Conservation (phyloP, 2,113 vertebrate genomes). For the Gavialis gangeticus region DNA sequence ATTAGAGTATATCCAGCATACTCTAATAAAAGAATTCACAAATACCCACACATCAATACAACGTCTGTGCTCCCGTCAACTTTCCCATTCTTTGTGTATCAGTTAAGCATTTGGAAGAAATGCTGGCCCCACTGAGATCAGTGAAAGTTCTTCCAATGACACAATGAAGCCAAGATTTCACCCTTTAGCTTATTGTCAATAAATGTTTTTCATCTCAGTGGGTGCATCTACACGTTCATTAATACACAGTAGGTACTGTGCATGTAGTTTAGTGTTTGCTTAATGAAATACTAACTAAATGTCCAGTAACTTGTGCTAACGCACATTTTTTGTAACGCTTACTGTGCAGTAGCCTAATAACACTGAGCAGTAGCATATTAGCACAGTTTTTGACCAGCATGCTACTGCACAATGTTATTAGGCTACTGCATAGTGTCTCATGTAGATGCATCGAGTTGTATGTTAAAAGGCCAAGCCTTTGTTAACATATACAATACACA, state of each 20-base stretch:
- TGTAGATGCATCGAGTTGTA: too few relatives aligned
- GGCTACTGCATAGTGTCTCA: too few relatives aligned
- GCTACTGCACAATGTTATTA: too few relatives aligned
- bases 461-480: not conserved
- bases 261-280: too few relatives aligned
- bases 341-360: too few relatives aligned
- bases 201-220: not conserved
- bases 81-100: not conserved
- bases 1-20: not conserved
- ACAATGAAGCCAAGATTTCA: not conserved
- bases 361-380: too few relatives aligned
- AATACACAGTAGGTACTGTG: too few relatives aligned
- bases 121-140: not conserved
- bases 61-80: not conserved
- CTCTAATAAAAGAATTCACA: conserved; percentile 1
- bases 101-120: not conserved
- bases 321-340: too few relatives aligned
- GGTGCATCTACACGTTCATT: too few relatives aligned
- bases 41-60: not conserved
- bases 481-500: not conserved
- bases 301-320: too few relatives aligned
- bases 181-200: not conserved
- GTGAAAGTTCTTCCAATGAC: not conserved
- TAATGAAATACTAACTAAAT: too few relatives aligned
- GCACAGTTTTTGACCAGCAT: too few relatives aligned